A percentile compares a stretch with the other conserved stretches of the same genome.
These are phyloP conservation scores for Margaritifera margaritifera DNA, from an alignment of 2,888 invertebrate species.

Conservation along the genomic window DNA sequence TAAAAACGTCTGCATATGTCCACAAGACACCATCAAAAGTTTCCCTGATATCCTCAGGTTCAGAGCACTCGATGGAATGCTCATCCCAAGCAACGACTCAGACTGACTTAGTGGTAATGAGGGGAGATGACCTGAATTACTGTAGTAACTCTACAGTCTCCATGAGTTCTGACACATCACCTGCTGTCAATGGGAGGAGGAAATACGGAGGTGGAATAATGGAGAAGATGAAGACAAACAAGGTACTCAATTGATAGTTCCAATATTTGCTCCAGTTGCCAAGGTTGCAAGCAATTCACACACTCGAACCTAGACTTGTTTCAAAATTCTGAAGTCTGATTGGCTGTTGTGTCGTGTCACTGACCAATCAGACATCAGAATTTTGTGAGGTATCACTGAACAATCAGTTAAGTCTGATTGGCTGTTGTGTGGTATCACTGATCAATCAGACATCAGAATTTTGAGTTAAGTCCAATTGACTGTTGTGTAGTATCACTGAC, in stretches of 20 bases:
- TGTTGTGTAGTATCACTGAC: too few relatives aligned
- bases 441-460: too few relatives aligned
- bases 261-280: slow-evolving; percentile 2
- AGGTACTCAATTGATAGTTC: slow-evolving; percentile 12
- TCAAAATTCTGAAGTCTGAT: too few relatives aligned
- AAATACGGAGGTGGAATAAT: slow-evolving; percentile 35
- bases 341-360: too few relatives aligned
- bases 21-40: slow-evolving; percentile 59
- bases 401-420: too few relatives aligned
- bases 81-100: slow-evolving; percentile 33
- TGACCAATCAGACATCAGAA: too few relatives aligned
- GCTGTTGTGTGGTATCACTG: too few relatives aligned
- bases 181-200: slow-evolving; percentile 39
- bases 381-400: too few relatives aligned
- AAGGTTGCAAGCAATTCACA: not conserved
- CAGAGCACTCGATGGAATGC: slow-evolving; percentile 60
- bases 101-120: slow-evolving; percentile 35
- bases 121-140: slow-evolving; percentile 51
- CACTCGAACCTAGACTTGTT: not conserved
- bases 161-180: slow-evolving; percentile 58
- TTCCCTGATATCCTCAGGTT: slow-evolving; percentile 61
- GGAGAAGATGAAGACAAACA: slow-evolving; percentile 36
- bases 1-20: slow-evolving; percentile 46
- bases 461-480: too few relatives aligned
- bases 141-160: slow-evolving; percentile 61